Evolutionary conservation across 2,888 invertebrate genomes (phyloP).

Genomic region (Leptinotarsa haldemani): DNA sequence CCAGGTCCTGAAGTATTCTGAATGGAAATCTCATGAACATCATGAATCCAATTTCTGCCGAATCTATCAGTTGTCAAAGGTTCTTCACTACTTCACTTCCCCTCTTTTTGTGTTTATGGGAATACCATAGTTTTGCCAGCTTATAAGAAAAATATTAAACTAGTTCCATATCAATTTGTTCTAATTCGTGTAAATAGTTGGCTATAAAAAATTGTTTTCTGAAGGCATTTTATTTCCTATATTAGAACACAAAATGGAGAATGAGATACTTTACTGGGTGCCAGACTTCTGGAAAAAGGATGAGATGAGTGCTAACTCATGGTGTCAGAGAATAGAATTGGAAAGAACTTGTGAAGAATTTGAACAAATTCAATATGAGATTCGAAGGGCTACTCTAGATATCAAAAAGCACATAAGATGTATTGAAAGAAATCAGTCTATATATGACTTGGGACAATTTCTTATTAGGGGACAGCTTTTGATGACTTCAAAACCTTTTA

Average conservation of each 20-base stretch:
- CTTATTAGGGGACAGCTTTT: conserved; percentile 50
- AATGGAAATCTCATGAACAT: too few relatives aligned
- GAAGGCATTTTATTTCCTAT: background rate
- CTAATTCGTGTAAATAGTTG: background rate
- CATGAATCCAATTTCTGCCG: too few relatives aligned
- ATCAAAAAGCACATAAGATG: conserved; percentile 15
- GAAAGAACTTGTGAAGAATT: conserved; percentile 36
- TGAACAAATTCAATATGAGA: conserved; percentile 36
- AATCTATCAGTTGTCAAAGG: too few relatives aligned
- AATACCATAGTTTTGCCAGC: too few relatives aligned
- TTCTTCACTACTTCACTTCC: background rate
- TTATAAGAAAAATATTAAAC: too few relatives aligned
- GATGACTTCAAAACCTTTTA: conserved; percentile 23
- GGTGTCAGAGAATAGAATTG: conserved; percentile 7
- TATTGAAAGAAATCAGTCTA: conserved; percentile 47
- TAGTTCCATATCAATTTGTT: too few relatives aligned
- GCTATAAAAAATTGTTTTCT: background rate
- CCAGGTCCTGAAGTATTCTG: too few relatives aligned
- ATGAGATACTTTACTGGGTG: background rate
- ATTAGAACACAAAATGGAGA: background rate
- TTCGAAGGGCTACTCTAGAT: conserved; percentile 21
- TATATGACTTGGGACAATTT: conserved; percentile 50
- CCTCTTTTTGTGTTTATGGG: background rate
- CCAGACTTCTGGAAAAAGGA: background rate
- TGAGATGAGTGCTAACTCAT: background rate